These are phyloP conservation scores for Sinosuthora webbiana DNA, from an alignment of 2,113 vertebrate species.

Conservation along the genomic window DNA sequence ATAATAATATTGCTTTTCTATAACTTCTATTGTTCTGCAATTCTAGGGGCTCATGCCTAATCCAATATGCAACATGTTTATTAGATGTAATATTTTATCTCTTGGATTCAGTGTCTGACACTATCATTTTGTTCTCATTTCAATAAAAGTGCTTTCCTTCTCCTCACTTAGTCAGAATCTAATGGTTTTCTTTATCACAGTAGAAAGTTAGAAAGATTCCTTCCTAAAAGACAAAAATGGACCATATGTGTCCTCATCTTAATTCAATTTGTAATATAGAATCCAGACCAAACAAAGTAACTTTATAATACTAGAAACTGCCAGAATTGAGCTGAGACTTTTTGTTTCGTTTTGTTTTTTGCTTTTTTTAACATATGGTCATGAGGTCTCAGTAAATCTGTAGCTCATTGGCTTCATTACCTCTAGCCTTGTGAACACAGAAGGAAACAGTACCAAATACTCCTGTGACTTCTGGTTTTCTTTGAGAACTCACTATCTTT, in stretches of 20 bases:
- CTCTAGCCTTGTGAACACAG: neutral
- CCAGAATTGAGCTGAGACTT: neutral
- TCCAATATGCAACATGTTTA: slow-evolving; percentile 88
- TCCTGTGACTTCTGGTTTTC: neutral
- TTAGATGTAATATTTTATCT: slow-evolving; percentile 98
- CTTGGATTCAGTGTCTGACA: slow-evolving; percentile 86
- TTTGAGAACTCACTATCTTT: neutral
- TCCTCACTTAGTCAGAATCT: slow-evolving; percentile 85
- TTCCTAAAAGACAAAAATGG: slow-evolving; percentile 74
- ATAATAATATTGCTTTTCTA: slow-evolving; percentile 70
- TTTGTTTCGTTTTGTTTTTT: neutral
- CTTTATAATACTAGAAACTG: slow-evolving; percentile 38
- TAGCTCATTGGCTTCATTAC: neutral
- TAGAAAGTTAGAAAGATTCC: slow-evolving; percentile 81
- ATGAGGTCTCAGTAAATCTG: neutral
- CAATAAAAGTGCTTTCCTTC: slow-evolving; percentile 90
- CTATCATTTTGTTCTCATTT: slow-evolving; percentile 94
- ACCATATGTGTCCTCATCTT: slow-evolving; percentile 73
- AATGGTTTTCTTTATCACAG: slow-evolving; percentile 91
- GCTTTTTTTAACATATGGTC: neutral
- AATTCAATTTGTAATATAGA: slow-evolving; percentile 75
- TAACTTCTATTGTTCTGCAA: slow-evolving; percentile 62
- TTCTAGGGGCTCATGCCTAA: slow-evolving; percentile 78
- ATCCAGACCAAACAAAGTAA: slow-evolving; percentile 73
- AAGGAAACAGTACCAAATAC: neutral